Evolutionary conservation across 2,113 vertebrate species (phyloP).

Genomic region (Rynchops niger): DNA sequence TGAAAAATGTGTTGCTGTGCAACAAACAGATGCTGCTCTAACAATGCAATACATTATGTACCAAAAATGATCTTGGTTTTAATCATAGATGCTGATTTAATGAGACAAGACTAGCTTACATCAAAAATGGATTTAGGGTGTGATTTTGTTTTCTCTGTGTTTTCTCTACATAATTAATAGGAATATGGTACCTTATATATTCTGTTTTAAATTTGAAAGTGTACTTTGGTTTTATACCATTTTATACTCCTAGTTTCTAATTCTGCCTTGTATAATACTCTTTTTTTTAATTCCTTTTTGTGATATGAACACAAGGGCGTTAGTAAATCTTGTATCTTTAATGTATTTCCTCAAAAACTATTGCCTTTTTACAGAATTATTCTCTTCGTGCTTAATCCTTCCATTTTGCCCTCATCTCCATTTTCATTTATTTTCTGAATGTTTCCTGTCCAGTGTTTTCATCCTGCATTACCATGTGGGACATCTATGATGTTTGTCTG

Average conservation of each 20-base stretch:
- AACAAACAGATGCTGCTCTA: conserved; percentile 97
- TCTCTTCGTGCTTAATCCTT: not conserved
- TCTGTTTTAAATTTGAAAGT: conserved; percentile 59
- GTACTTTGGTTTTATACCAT: conserved; percentile 45
- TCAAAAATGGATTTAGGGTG: conserved; percentile 95
- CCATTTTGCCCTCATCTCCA: not conserved
- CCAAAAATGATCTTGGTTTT: conserved; percentile 96
- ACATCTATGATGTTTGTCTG: not conserved
- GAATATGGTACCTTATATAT: conserved; percentile 74
- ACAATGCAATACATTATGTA: conserved; percentile 96
- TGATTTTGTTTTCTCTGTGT: conserved; percentile 86
- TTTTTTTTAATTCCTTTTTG: not conserved
- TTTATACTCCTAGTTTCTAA: conserved; percentile 50
- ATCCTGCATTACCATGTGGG: not conserved
- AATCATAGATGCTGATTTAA: conserved; percentile 97
- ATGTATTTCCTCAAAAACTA: not conserved
- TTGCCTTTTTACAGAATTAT: not conserved
- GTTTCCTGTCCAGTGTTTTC: not conserved
- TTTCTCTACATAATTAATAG: conserved; percentile 94
- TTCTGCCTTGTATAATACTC: conserved; percentile 7
- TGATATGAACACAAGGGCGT: not conserved
- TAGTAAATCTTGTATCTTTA: not conserved
- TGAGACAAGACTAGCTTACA: conserved; percentile 93
- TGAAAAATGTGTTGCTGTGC: conserved; percentile 95
- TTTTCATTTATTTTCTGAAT: not conserved